These are phyloP conservation scores for Chromoteleia sp. DNA, from an alignment of 2,888 invertebrate genomes.

Conservation along the genomic window DNA sequence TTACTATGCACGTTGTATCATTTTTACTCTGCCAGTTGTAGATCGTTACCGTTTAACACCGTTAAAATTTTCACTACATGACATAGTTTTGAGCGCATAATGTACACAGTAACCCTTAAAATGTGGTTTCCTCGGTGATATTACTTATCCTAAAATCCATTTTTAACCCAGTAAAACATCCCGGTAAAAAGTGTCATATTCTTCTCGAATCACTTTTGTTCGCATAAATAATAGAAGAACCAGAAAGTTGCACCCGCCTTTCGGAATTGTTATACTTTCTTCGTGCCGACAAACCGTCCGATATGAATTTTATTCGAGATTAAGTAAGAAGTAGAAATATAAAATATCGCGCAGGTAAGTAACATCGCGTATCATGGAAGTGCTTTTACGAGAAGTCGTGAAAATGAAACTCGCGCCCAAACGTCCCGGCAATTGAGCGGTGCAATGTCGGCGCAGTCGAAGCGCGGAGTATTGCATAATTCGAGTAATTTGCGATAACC, in stretches of 20 bases:
- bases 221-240: slow-evolving; percentile 13
- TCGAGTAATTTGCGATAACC: slow-evolving; percentile 63
- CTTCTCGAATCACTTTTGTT: slow-evolving; percentile 14
- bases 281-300: slow-evolving; percentile 34
- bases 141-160: too few relatives aligned
- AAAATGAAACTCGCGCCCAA: slow-evolving; percentile 38
- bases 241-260: slow-evolving; percentile 9
- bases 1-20: too few relatives aligned
- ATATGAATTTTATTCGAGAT: slow-evolving; percentile 31
- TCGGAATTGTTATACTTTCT: slow-evolving; percentile 46
- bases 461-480: slow-evolving; percentile 43
- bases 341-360: slow-evolving; percentile 12
- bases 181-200: background rate
- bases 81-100: too few relatives aligned
- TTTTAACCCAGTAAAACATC: too few relatives aligned
- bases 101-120: too few relatives aligned
- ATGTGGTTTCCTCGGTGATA: too few relatives aligned
- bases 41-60: too few relatives aligned
- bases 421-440: slow-evolving; percentile 46
- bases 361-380: slow-evolving; percentile 13
- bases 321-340: slow-evolving; percentile 22
- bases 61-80: too few relatives aligned
- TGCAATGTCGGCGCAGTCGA: slow-evolving; percentile 9
- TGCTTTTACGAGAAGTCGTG: slow-evolving; percentile 45
- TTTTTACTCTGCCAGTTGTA: too few relatives aligned